These are phyloP conservation scores for Drosophila affinis DNA, from an alignment of 2,888 invertebrate genomes.

Conservation along the genomic window DNA sequence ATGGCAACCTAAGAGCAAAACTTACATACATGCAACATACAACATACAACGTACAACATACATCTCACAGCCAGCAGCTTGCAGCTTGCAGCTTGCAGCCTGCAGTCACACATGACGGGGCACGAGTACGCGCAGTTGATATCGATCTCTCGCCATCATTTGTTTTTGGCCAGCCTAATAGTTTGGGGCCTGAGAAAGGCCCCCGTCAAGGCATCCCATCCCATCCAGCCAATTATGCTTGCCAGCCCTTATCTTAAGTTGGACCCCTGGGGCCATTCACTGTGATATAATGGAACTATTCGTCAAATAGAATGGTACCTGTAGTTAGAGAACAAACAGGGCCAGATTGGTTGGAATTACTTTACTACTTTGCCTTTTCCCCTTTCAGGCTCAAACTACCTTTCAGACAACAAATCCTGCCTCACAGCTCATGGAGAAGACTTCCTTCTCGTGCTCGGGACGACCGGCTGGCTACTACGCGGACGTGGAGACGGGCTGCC, in stretches of 20 bases:
- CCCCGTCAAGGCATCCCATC: constrained; percentile 1
- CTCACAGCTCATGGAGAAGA: constrained; percentile 80
- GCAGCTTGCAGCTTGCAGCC: neutral
- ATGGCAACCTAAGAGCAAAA: constrained; percentile 22
- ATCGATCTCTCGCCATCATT: constrained; percentile 55
- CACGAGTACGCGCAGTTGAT: constrained; percentile 50
- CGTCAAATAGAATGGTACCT: too few species aligned
- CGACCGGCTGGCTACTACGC: constrained; percentile 90
- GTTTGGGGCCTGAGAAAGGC: constrained; percentile 49
- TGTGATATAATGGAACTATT: too few species aligned
- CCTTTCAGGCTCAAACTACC: constrained; percentile 50
- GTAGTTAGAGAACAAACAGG: too few species aligned
- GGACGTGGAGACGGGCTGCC: constrained; percentile 89
- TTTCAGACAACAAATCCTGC: constrained; percentile 20
- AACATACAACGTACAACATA: constrained; percentile 16
- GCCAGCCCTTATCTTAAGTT: constrained; percentile 1
- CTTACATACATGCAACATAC: constrained; percentile 8
- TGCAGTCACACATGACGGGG: constrained; percentile 33
- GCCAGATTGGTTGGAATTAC: neutral
- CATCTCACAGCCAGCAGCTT: neutral
- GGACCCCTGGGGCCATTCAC: neutral
- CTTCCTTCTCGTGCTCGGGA: constrained; percentile 88
- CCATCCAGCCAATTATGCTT: constrained; percentile 20
- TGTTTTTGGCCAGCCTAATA: constrained; percentile 50
- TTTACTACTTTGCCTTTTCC: neutral